Conservation (phyloP, 1,140 invertebrate species). For the Tyrophagus putrescentiae region DNA sequence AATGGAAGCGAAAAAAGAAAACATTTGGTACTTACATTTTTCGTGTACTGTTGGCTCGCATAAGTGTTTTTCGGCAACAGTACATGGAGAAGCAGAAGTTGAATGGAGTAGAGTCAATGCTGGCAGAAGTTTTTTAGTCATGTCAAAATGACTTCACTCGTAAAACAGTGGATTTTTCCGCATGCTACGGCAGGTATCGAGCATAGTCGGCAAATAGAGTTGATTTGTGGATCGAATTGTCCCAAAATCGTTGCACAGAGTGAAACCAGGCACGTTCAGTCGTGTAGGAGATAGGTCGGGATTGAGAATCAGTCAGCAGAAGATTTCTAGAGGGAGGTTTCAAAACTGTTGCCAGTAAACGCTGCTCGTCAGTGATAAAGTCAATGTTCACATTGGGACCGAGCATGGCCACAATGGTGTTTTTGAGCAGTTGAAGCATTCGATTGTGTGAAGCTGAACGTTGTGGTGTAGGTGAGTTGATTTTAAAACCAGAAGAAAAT, state of each 20-base stretch:
- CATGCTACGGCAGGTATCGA: constrained; percentile 20
- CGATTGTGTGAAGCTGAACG: neutral
- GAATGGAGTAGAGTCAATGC: constrained; percentile 1
- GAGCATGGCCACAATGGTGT: neutral
- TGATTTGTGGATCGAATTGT: constrained; percentile 22
- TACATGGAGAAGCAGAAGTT: neutral
- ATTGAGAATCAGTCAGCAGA: constrained; percentile 7
- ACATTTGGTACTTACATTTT: constrained; percentile 10
- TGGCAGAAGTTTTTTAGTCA: no score
- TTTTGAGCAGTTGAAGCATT: constrained; percentile 1
- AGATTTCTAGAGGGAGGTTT: neutral
- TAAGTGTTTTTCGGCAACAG: neutral
- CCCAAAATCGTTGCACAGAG: constrained; percentile 22
- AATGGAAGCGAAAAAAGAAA: neutral
- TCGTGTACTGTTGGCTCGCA: neutral
- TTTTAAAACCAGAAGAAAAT: no score
- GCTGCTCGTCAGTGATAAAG: constrained; percentile 19
- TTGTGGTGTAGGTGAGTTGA: no score
- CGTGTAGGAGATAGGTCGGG: neutral
- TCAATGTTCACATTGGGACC: neutral
- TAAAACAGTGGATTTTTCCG: no score
- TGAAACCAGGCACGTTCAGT: constrained; percentile 21
- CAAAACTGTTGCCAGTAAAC: constrained; percentile 14
- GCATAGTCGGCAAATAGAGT: constrained; percentile 23
- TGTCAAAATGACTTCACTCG: no score